Evolutionary conservation across 2,888 invertebrate genomes (phyloP), one percentile per base, ranked within the genome.

Genomic region (Clunio marinus): DNA sequence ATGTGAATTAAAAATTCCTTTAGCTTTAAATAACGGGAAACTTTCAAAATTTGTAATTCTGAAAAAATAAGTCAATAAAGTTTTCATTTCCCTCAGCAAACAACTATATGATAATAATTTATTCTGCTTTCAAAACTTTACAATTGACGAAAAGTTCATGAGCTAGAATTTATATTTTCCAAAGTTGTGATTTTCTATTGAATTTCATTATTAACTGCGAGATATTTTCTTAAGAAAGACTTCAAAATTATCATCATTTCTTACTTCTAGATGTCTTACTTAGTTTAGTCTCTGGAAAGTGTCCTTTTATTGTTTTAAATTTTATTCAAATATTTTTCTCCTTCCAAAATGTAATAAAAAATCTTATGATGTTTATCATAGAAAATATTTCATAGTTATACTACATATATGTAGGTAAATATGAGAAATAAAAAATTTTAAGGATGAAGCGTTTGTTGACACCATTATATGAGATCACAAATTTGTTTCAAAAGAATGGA

Each of bases 361-460:
- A 59, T 32, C 59, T 59, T 59, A 32, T 59, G 59, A 59, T 59
- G 32, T 59, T 41, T 32, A n/a, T n/a, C n/a, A n/a, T n/a, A n/a
- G n/a, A n/a, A n/a, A n/a, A n/a, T n/a, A n/a, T n/a, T n/a, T n/a
- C n/a, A n/a, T n/a, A n/a, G n/a, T n/a, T n/a, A n/a, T n/a, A n/a
- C n/a, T n/a, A n/a, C n/a, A n/a, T n/a, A n/a, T n/a, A n/a, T n/a
- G n/a, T n/a, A n/a, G n/a, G n/a, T n/a, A n/a, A n/a, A n/a, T n/a
- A n/a, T n/a, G n/a, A n/a, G n/a, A n/a, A n/a, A n/a, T n/a, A n/a
- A n/a, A n/a, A n/a, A n/a, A n/a, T n/a, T n/a, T n/a, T n/a, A n/a
- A n/a, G 41, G 41, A 41, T 41, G 20, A 59, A 59, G 10, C 28
- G 20, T 20, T 55, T 59, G 59, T 59, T 59, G 59, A 41, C 41